Base-by-base conservation (phyloP, 1,140 invertebrate species). In the Rhyacophila brunnea region DNA sequence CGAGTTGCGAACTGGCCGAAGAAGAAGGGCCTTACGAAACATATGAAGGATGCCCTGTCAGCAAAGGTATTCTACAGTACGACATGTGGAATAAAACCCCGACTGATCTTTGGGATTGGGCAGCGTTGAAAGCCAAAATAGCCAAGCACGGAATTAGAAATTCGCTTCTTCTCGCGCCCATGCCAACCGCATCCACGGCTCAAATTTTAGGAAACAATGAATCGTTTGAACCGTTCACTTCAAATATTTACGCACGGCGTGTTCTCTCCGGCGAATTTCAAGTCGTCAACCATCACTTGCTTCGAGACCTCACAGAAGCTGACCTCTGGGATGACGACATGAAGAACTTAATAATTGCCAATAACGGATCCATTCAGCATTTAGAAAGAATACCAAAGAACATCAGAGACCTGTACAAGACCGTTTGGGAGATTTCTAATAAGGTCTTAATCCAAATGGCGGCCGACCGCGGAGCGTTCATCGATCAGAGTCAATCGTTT, bases 191-290 rank as follows among this genome's bases (percentile, higher is more conserved):
- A 10, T 98, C 96, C 1, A 99, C 98, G 0, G 96, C 98, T 5
- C 97, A 99, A 79, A 99, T 99, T 70, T 82, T 99, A 23, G 98
- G 97, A 10, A 99, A 99, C 69, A 99, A 99, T 75, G 96, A 99
- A 77, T 94, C 94, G 0, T 93, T 99, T 70, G 98, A 99, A 77
- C 93, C 97, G 0, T 99, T 98, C 71, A 99, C 96, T 0, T 96
- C 91, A 13, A 99, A 99, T 70, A 93, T 99, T 64, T 99, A 99
- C 70, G 88, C 89, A 17, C 81, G 97, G 62, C 81, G 97, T 45
- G 96, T 99, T 1, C 78, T 98, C 7, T 96, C 95, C 34, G 96
- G 95, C 7, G 87, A 89, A 73, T 86, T 88, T 67, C 84, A 95
- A 82, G 86, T 98, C 59, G 95, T 99, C 0, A 99, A 99, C 77